These are phyloP conservation scores for Dromiciops gliroides DNA, from an alignment of 2,113 vertebrate species.

Conservation along the genomic window DNA sequence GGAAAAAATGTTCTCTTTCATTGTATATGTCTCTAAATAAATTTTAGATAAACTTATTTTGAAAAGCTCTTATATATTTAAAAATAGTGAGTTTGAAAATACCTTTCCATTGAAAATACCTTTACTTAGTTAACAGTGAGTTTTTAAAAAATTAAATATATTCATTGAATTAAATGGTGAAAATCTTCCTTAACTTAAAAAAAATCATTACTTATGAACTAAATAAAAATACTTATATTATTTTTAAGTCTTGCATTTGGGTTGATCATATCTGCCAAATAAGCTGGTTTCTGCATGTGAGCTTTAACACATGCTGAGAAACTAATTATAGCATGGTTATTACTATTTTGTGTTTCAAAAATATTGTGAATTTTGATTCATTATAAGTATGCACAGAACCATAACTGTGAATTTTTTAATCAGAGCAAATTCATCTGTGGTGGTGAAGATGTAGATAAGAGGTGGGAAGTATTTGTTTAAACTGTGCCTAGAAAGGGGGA, in stretches of 20 bases:
- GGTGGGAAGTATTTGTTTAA: background rate
- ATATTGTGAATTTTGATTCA: background rate
- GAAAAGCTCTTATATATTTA: conserved; percentile 12
- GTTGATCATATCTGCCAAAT: too few species aligned
- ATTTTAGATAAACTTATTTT: conserved; percentile 12
- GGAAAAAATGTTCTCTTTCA: background rate
- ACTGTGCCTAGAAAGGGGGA: background rate
- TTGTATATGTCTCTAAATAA: background rate
- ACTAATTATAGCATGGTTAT: too few species aligned
- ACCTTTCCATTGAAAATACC: background rate
- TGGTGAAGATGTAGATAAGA: background rate
- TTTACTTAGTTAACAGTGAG: background rate
- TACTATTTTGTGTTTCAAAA: background rate
- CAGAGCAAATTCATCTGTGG: background rate
- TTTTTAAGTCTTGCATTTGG: too few species aligned
- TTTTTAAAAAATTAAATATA: conserved; percentile 40
- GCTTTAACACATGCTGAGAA: too few species aligned
- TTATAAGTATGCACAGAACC: background rate
- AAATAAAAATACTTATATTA: background rate
- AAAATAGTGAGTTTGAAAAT: background rate
- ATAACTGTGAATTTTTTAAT: background rate
- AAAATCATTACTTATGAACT: background rate
- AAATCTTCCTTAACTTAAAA: background rate
- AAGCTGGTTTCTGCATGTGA: too few species aligned
- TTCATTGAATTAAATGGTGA: conserved; percentile 40